A percentile compares a stretch with the other conserved stretches of the same genome.
Conservation (phyloP, 2,888 invertebrate species). For the Maniola hyperantus region DNA sequence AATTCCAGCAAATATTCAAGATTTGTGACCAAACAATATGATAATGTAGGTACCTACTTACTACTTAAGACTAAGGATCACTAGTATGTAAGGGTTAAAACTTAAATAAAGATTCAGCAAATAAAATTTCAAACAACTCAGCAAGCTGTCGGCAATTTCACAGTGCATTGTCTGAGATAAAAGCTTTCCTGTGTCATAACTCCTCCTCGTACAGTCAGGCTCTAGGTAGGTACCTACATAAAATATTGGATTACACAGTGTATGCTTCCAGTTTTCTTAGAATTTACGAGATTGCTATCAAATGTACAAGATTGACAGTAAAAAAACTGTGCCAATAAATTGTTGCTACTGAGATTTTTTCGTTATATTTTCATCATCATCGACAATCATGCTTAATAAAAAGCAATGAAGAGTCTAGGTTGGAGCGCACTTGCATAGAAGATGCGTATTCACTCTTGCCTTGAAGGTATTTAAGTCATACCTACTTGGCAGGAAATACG, state of each 20-base stretch:
- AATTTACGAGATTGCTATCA: conserved; percentile 14
- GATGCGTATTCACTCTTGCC: too few relatives aligned
- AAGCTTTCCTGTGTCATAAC: conserved; percentile 44
- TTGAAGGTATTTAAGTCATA: too few relatives aligned
- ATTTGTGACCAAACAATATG: too few relatives aligned
- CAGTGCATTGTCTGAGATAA: conserved; percentile 37
- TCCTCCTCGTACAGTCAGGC: conserved; percentile 26
- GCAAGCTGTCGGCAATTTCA: conserved; percentile 35
- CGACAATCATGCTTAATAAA: too few relatives aligned
- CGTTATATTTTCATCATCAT: too few relatives aligned
- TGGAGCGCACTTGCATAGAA: too few relatives aligned
- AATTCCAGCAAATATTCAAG: not conserved
- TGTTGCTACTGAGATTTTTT: too few relatives aligned
- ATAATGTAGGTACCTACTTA: too few relatives aligned
- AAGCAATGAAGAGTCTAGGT: too few relatives aligned
- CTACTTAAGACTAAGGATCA: too few relatives aligned
- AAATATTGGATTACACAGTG: conserved; percentile 18
- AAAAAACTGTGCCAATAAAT: not conserved
- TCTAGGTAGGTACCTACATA: conserved; percentile 15
- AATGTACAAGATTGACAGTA: not conserved
- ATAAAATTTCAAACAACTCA: conserved; percentile 31
- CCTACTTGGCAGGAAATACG: too few relatives aligned
- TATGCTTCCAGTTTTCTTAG: conserved; percentile 6
- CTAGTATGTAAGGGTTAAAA: too few relatives aligned
- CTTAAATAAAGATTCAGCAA: conserved; percentile 19